These are phyloP conservation scores for Dinomys branickii DNA, from an alignment of 2,113 vertebrate genomes.

Conservation along the genomic window DNA sequence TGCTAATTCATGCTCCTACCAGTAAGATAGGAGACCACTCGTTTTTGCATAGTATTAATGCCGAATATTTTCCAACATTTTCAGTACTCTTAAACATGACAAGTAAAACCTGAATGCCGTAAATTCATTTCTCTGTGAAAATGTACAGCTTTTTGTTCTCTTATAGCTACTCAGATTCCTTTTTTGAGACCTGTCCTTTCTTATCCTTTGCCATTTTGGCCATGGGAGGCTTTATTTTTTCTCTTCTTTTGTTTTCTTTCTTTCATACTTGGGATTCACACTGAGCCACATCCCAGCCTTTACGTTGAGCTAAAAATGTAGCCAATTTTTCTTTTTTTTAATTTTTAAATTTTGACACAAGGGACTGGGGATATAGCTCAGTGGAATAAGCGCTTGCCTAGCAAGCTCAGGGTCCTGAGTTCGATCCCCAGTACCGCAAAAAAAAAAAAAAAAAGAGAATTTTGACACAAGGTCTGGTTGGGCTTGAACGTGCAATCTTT, in stretches of 20 bases:
- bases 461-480: neutral
- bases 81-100: neutral
- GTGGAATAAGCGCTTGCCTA: too few species aligned
- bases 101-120: too few species aligned
- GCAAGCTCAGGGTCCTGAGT: too few species aligned
- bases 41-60: neutral
- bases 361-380: too few species aligned
- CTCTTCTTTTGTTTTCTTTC: neutral
- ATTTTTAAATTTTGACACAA: neutral
- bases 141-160: neutral
- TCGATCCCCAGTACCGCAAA: too few species aligned
- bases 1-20: neutral
- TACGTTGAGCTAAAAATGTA: neutral
- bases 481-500: neutral
- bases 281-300: neutral
- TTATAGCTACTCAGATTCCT: neutral
- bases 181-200: neutral
- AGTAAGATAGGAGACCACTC: neutral
- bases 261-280: neutral
- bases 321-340: neutral
- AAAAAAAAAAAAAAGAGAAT: too few species aligned
- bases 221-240: neutral
- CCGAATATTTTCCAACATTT: neutral
- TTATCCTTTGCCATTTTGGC: neutral
- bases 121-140: neutral